A percentile compares a stretch with the other conserved stretches of the same genome.
Evolutionary conservation across 1,140 invertebrate genomes (phyloP).

Genomic region (Coptotermes formosanus): DNA sequence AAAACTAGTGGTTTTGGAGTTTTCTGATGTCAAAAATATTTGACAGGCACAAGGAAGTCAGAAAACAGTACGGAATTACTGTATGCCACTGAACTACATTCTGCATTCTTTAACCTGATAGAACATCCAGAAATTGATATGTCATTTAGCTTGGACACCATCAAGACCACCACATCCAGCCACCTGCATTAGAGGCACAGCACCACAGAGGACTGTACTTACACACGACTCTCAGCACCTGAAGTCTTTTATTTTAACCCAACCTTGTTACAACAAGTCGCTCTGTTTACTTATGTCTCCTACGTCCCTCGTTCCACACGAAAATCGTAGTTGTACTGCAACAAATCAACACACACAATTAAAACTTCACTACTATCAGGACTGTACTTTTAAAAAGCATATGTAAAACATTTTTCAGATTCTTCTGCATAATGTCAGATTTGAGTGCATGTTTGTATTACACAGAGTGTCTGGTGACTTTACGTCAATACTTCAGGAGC

Average conservation of each 20-base stretch:
- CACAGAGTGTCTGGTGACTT: too few relatives aligned
- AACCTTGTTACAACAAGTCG: neutral
- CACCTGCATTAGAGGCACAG: neutral
- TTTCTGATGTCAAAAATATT: too few relatives aligned
- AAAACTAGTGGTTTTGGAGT: too few relatives aligned
- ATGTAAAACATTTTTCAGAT: neutral
- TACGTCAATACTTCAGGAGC: too few relatives aligned
- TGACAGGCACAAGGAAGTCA: neutral
- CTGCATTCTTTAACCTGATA: neutral
- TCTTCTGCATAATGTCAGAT: too few relatives aligned
- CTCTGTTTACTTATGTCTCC: neutral
- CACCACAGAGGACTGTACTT: neutral
- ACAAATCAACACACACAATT: neutral
- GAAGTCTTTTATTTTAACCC: neutral
- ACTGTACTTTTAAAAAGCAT: too few relatives aligned
- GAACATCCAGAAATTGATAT: too few relatives aligned
- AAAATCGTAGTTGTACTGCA: conserved; percentile 33
- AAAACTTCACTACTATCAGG: neutral
- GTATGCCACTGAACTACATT: neutral
- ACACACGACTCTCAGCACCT: neutral
- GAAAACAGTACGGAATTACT: neutral
- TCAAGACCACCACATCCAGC: neutral
- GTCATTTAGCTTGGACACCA: neutral
- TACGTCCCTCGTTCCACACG: conserved; percentile 24
- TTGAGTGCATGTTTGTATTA: too few relatives aligned